Evolutionary conservation across 2,888 invertebrate species (phyloP).

Genomic region (Aradus depressus): DNA sequence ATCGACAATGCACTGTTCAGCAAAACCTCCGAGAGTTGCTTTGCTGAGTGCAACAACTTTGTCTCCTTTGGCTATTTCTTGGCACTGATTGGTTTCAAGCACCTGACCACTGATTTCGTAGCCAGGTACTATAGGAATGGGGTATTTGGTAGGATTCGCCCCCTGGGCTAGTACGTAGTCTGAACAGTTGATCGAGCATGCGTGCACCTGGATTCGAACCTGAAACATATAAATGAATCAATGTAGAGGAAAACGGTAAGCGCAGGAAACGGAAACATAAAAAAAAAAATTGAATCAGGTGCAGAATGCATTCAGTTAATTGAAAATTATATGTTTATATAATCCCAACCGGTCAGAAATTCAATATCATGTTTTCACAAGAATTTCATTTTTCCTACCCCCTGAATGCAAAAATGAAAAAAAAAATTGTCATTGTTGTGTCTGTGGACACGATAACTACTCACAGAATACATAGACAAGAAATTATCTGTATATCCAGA

Average conservation of each 20-base stretch:
- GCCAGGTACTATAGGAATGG: constrained; percentile 50
- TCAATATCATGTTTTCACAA: too few species aligned
- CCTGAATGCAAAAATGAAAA: too few species aligned
- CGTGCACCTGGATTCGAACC: constrained; percentile 51
- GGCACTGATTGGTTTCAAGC: constrained; percentile 37
- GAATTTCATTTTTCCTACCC: too few species aligned
- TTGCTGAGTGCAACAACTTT: constrained; percentile 48
- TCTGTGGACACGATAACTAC: too few species aligned
- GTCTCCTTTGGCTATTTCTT: constrained; percentile 39
- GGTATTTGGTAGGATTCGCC: constrained; percentile 18
- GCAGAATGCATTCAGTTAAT: too few species aligned
- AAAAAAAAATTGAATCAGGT: neutral
- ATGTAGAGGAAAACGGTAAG: too few species aligned
- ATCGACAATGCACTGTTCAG: constrained; percentile 46
- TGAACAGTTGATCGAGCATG: constrained; percentile 52
- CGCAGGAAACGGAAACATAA: too few species aligned
- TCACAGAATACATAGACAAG: too few species aligned
- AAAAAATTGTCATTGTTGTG: too few species aligned
- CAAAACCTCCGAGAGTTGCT: constrained; percentile 46
- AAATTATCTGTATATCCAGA: too few species aligned
- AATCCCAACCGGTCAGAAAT: too few species aligned
- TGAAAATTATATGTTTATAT: too few species aligned
- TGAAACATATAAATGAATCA: constrained; percentile 34
- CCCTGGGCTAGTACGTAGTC: constrained; percentile 47
- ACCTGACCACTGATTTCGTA: constrained; percentile 53